Evolutionary conservation across 2,888 invertebrate genomes (phyloP), one percentile per base, ranked within the genome.

Genomic region (Galerucella calmariensis): DNA sequence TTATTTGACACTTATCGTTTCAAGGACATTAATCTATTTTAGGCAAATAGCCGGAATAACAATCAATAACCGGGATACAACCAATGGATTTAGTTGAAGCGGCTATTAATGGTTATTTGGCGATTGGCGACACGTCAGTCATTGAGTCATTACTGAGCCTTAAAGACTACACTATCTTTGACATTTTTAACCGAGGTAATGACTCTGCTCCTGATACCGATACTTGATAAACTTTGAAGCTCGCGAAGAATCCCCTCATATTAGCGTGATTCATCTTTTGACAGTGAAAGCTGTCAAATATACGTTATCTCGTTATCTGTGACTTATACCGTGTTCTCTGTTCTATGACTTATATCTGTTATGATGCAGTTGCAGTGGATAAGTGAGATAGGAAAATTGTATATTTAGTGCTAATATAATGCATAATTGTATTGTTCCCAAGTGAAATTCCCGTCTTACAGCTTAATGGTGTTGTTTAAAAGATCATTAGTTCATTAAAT

Each of bases 401-500:
- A 48, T 69, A 59, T 61, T 59, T 61, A 20, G 24, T 24, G 44
- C 1, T 46, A 69, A 41, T 27, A 69, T 59, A 46, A 58, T 69
- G 59, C 14, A 35, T 69, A 59, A 59, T 68, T 68, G 16, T 46
- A 69, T 10, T 46, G 16, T 35, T 61, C 61, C 24, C 24, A 61
- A 59, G 24, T 69, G 59, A 69, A 59, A 41, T 59, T 24, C 24
- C 46, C 27, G 16, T 61, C 35, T 8, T 69, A 20, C 14, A 4
- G 41, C 24, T 61, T 59, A 59, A 69, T 69, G 69, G 48, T 58
- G 27, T 69, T 69, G 61, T n/a, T 59, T 59, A 59, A 46, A 27
- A 59, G 59, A 69, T 44, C 35, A 14, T 27, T 48, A 48, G 46
- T 62, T 69, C 53, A 51, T 59, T 66, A 10, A 72, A 81, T 77